These are phyloP conservation scores for Caretta caretta DNA, from an alignment of 2,113 vertebrate genomes.

Conservation along the genomic window DNA sequence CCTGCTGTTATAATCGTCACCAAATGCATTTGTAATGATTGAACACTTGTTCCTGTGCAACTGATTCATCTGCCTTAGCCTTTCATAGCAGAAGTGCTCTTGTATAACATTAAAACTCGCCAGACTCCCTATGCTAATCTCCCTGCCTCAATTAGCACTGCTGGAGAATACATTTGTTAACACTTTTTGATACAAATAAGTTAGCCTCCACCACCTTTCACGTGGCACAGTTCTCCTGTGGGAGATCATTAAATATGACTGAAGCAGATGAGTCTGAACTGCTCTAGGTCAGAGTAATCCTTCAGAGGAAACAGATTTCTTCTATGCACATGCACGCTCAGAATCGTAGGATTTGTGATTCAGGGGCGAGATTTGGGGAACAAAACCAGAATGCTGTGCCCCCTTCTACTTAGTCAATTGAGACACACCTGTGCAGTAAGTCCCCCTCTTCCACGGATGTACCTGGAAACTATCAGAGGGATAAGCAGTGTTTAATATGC, in stretches of 20 bases:
- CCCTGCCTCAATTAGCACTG: conserved; percentile 53
- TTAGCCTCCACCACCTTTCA: conserved; percentile 18
- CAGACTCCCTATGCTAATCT: conserved; percentile 29
- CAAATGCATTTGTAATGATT: conserved; percentile 59
- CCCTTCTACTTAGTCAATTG: neutral
- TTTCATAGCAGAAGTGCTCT: conserved; percentile 46
- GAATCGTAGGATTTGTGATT: neutral
- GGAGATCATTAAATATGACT: neutral
- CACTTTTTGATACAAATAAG: conserved; percentile 2
- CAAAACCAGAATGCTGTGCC: neutral
- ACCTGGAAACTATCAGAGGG: neutral
- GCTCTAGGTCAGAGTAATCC: neutral
- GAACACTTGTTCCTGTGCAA: conserved; percentile 57
- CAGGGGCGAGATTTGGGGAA: neutral
- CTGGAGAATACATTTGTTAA: conserved; percentile 38
- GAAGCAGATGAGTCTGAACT: conserved; percentile 12
- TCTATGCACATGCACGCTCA: neutral
- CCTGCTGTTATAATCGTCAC: conserved; percentile 4
- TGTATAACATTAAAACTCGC: conserved; percentile 52
- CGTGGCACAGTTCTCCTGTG: neutral
- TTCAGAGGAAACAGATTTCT: neutral
- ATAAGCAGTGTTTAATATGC: neutral
- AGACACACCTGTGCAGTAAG: conserved; percentile 1
- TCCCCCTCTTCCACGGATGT: neutral
- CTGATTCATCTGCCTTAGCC: conserved; percentile 49